Conservation (phyloP, 2,113 vertebrate genomes). For the Hippocampus guttulatus region DNA sequence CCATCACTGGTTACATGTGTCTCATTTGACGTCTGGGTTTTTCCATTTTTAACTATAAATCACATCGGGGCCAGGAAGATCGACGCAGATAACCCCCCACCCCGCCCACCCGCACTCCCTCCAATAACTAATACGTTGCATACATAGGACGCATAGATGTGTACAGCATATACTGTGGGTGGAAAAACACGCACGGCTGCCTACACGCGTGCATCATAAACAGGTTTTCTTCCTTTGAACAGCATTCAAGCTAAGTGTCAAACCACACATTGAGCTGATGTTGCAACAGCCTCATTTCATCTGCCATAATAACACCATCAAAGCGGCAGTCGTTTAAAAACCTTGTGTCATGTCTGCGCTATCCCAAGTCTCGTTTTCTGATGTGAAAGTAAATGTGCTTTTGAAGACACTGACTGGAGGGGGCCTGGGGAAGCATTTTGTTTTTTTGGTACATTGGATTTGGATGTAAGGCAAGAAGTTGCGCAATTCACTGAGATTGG, state of each 20-base stretch:
- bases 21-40: not conserved
- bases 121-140: not conserved
- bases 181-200: conserved; percentile 4
- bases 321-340: not conserved
- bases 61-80: not conserved
- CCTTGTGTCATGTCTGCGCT: not conserved
- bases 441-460: not conserved
- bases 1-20: not conserved
- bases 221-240: not conserved
- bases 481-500: not conserved
- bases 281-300: not conserved
- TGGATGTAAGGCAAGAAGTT: not conserved
- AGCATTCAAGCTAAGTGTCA: conserved; percentile 24
- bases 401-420: not conserved
- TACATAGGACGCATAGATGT: conserved; percentile 8
- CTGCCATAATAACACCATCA: not conserved
- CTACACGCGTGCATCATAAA: conserved; percentile 2
- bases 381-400: conserved; percentile 1
- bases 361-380: not conserved
- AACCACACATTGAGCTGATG: not conserved
- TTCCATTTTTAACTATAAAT: not conserved
- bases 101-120: too few relatives aligned
- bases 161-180: not conserved
- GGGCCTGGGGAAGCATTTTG: not conserved
- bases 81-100: conserved; percentile 24